phyloP scores from a whole-genome alignment of 2,113 vertebrate species.

The Centropus unirufus region DNA sequence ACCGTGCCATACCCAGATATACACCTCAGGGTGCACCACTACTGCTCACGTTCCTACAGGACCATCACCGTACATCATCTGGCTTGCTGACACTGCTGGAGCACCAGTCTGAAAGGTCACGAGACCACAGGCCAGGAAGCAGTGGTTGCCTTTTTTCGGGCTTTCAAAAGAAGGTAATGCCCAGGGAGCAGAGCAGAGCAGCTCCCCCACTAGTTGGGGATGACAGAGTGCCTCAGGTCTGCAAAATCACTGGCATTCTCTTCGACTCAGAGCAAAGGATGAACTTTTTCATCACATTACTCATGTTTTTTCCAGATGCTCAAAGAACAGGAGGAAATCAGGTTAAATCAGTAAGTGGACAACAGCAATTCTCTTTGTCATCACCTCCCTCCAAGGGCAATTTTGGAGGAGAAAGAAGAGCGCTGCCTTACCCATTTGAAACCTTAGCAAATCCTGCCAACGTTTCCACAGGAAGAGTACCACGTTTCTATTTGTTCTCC shows the following conservation, averaged over 20 bases:
- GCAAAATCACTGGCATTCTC: conserved; percentile 8
- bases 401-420: neutral
- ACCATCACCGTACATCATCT: rapidly evolving
- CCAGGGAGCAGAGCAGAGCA: neutral
- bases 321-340: conserved; percentile 9
- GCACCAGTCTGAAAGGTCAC: conserved; percentile 15
- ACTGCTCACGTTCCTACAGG: rapidly evolving
- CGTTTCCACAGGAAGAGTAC: neutral
- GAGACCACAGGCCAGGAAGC: neutral
- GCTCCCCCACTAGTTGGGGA: neutral
- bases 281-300: conserved; percentile 17
- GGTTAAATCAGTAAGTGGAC: conserved; percentile 23
- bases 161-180: neutral
- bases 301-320: neutral
- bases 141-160: neutral
- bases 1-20: rapidly evolving
- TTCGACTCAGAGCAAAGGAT: neutral
- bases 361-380: conserved; percentile 20
- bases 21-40: neutral
- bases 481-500: neutral
- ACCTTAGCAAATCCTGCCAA: neutral
- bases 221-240: neutral
- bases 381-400: neutral
- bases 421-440: neutral
- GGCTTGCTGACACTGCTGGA: neutral